Evolutionary conservation across 2,113 vertebrate species (phyloP).

Genomic region (Spizaetus ornatus): DNA sequence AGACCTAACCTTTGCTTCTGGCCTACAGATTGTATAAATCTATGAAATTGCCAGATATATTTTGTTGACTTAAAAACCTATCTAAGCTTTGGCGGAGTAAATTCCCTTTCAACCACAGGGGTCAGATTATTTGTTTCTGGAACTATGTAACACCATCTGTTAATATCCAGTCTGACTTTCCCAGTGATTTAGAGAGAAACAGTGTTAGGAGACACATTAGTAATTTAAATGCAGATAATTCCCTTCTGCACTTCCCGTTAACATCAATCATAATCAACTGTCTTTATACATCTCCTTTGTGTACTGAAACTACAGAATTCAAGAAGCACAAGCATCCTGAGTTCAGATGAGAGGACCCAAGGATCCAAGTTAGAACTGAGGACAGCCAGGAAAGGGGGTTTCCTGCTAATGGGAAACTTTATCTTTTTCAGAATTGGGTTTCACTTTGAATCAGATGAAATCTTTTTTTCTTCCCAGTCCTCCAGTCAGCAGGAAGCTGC

Average conservation of each 20-base stretch:
- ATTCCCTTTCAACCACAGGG: not conserved
- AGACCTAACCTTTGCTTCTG: not conserved
- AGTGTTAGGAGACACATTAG: not conserved
- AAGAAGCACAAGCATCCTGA: not conserved
- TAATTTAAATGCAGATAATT: not conserved
- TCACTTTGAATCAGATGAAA: not conserved
- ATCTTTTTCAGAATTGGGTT: not conserved
- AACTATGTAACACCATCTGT: not conserved
- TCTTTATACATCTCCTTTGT: not conserved
- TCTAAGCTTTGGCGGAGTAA: not conserved
- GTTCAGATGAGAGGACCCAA: not conserved
- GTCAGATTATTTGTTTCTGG: not conserved
- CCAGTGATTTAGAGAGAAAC: not conserved
- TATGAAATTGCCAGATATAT: not conserved
- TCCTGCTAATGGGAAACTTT: not conserved
- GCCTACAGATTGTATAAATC: not conserved
- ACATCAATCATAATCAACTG: not conserved
- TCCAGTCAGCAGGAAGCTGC: not conserved
- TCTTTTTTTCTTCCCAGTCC: not conserved
- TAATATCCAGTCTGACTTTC: not conserved
- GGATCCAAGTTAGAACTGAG: not conserved
- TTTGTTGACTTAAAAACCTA: not conserved
- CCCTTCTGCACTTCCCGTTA: not conserved
- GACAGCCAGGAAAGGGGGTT: not conserved
- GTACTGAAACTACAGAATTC: not conserved